Conservation (phyloP, 2,797 vertebrate species). For the Alfaro cultratus region DNA sequence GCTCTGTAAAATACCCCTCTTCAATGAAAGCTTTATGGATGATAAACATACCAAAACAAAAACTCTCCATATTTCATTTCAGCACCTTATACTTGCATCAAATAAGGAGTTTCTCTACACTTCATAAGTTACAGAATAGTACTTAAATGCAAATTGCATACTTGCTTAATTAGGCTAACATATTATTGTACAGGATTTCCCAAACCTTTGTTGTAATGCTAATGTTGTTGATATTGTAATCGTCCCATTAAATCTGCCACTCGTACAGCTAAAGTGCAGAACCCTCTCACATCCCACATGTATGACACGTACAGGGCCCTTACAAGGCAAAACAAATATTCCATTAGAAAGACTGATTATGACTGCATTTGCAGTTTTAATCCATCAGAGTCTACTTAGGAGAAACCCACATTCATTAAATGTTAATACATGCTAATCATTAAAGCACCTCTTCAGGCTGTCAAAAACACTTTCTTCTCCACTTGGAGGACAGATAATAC, state of each 20-base stretch:
- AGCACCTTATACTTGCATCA: conserved; percentile 49
- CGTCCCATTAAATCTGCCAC: conserved; percentile 8
- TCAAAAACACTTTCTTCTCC: conserved; percentile 11
- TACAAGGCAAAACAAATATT: conserved; percentile 2
- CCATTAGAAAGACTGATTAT: conserved; percentile 7
- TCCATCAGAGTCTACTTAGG: conserved; percentile 15
- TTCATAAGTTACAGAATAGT: conserved; percentile 60
- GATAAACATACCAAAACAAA: conserved; percentile 50
- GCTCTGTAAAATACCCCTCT: conserved; percentile 54
- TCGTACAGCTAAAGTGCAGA: conserved; percentile 4
- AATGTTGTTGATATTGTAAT: conserved; percentile 1
- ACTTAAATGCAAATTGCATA: conserved; percentile 55
- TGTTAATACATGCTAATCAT: conserved; percentile 10
- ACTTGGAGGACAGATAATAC: conserved; percentile 9
- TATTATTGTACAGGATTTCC: neutral
- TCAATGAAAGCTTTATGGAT: conserved; percentile 57
- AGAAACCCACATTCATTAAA: conserved; percentile 21
- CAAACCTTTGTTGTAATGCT: conserved; percentile 6
- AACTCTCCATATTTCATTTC: conserved; percentile 42
- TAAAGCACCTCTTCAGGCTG: conserved; percentile 3
- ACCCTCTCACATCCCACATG: conserved; percentile 1
- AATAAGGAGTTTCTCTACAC: conserved; percentile 73
- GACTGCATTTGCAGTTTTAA: conserved; percentile 11
- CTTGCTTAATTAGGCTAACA: conserved; percentile 60
- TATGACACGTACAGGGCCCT: neutral